Conservation (phyloP, 2,888 invertebrate genomes). For the Biston betularia region DNA sequence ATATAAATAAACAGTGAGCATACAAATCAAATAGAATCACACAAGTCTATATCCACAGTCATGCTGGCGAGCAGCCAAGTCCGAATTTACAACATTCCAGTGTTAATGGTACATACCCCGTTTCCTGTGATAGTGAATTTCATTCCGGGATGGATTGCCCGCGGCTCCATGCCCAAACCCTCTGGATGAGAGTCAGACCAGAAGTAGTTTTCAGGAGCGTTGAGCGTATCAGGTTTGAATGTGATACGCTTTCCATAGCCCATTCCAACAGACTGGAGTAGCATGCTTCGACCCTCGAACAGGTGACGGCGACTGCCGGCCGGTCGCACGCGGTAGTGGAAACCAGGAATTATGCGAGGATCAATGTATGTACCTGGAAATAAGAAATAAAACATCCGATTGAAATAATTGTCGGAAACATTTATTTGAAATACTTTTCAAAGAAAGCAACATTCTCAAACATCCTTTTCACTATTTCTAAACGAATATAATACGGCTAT, state of each 20-base stretch:
- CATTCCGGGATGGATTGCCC: slow-evolving; percentile 89
- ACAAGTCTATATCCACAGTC: slow-evolving; percentile 32
- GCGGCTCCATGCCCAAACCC: slow-evolving; percentile 89
- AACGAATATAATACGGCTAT: no score
- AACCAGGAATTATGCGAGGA: slow-evolving; percentile 90
- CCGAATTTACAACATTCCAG: slow-evolving; percentile 22
- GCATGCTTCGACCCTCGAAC: slow-evolving; percentile 88
- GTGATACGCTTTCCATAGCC: slow-evolving; percentile 92
- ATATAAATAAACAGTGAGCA: slow-evolving; percentile 49
- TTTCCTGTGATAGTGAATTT: slow-evolving; percentile 87
- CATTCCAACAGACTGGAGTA: slow-evolving; percentile 89
- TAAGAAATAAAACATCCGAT: not conserved
- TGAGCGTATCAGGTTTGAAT: slow-evolving; percentile 88
- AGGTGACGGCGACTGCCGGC: slow-evolving; percentile 88
- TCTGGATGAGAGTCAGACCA: slow-evolving; percentile 92
- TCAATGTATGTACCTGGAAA: slow-evolving; percentile 89
- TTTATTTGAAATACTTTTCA: not conserved
- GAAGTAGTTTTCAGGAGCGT: slow-evolving; percentile 88
- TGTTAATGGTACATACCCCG: slow-evolving; percentile 72
- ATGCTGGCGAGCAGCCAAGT: slow-evolving; percentile 54
- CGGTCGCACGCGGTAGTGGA: slow-evolving; percentile 90
- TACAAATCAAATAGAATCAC: slow-evolving; percentile 50
- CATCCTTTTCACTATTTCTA: no score
- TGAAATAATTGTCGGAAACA: not conserved
- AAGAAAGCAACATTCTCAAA: no score